Evolutionary conservation across 1,140 invertebrate species (phyloP).

Genomic region (Euwallacea fornicatus): DNA sequence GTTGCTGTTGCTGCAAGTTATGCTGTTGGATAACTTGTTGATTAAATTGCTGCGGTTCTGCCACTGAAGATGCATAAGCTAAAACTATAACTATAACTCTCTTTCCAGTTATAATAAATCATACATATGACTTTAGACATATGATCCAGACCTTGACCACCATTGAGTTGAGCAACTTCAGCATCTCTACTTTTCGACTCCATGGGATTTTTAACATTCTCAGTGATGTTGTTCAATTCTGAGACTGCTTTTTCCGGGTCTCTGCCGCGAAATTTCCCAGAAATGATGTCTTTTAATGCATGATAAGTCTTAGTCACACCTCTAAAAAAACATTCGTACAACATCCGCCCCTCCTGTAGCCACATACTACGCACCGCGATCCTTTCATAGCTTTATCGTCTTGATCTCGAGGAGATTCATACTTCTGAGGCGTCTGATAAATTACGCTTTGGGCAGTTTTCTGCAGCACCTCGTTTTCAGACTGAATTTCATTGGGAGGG

Average conservation of each 20-base stretch:
- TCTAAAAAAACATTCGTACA: constrained; percentile 34
- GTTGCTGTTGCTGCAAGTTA: constrained; percentile 45
- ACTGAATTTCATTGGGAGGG: constrained; percentile 30
- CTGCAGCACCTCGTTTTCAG: constrained; percentile 10
- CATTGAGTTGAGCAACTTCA: constrained; percentile 53
- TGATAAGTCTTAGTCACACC: constrained; percentile 76
- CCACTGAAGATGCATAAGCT: constrained; percentile 31
- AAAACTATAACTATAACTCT: not conserved
- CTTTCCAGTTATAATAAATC: too few species aligned
- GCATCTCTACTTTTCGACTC: constrained; percentile 54
- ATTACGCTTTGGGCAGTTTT: constrained; percentile 22
- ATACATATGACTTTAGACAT: not conserved
- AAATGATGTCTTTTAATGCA: constrained; percentile 83
- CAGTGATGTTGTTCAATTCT: constrained; percentile 64
- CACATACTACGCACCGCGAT: too few species aligned
- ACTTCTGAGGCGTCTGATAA: constrained; percentile 45
- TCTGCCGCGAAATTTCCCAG: constrained; percentile 75
- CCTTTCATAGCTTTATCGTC: constrained; percentile 10
- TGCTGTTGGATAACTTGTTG: constrained; percentile 65
- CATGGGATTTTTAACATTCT: constrained; percentile 61
- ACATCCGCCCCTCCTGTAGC: too few species aligned
- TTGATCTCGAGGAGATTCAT: not conserved
- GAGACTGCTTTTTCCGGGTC: constrained; percentile 58
- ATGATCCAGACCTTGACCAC: constrained; percentile 52
- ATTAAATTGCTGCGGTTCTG: constrained; percentile 58